A percentile compares a stretch with the other conserved stretches of the same genome.
phyloP scores from a whole-genome alignment of 2,113 vertebrate genomes.

The Mormyrus lacerda region DNA sequence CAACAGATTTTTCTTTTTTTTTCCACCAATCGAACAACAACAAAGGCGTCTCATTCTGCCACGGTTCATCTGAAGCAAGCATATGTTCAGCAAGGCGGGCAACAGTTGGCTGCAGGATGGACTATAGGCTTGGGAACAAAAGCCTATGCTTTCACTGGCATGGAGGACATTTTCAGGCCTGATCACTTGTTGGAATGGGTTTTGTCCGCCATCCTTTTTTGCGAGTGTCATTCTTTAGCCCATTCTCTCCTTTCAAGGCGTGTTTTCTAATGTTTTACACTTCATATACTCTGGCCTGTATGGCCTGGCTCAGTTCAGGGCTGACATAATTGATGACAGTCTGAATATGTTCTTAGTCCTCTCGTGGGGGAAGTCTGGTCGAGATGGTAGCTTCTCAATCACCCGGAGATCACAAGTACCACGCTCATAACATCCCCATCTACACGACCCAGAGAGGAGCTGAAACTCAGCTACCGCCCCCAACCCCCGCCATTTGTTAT shows the following conservation, averaged over 20 bases:
- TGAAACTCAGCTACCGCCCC: neutral
- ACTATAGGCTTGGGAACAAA: constrained; percentile 73
- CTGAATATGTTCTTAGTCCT: constrained; percentile 46
- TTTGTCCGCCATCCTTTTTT: constrained; percentile 75
- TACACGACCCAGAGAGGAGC: constrained; percentile 13
- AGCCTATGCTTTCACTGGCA: constrained; percentile 61
- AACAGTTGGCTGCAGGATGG: constrained; percentile 73
- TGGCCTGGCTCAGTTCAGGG: constrained; percentile 62
- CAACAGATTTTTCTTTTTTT: constrained; percentile 49
- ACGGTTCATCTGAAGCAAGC: constrained; percentile 84
- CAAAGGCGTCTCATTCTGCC: constrained; percentile 81
- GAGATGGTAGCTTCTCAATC: constrained; percentile 68
- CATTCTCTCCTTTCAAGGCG: constrained; percentile 72
- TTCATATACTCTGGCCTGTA: constrained; percentile 88
- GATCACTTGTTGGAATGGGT: constrained; percentile 72
- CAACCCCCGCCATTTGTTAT: neutral
- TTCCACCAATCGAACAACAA: constrained; percentile 64
- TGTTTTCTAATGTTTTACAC: constrained; percentile 89
- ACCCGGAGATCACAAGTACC: constrained; percentile 53
- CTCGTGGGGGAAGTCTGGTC: constrained; percentile 62
- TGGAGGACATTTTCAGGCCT: constrained; percentile 80
- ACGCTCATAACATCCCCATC: constrained; percentile 34
- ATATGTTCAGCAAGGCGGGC: constrained; percentile 84
- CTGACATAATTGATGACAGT: constrained; percentile 74
- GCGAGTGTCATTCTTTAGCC: constrained; percentile 64